Evolutionary conservation across 2,113 vertebrate genomes (phyloP).

Genomic region (Zapus hudsonius): DNA sequence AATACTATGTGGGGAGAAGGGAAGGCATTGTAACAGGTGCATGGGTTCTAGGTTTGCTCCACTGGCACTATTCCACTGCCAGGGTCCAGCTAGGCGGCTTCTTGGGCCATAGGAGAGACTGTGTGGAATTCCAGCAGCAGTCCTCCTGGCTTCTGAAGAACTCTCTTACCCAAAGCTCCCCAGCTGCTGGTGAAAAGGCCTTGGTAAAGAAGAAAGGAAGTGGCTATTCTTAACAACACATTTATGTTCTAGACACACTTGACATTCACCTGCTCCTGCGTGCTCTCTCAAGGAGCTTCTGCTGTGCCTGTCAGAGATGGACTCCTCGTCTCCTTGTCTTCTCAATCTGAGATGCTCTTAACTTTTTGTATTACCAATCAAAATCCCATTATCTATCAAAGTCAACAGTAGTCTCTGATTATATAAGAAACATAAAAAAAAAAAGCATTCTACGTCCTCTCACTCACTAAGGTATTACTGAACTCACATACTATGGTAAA

Average conservation of each 20-base stretch:
- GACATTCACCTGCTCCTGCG: neutral
- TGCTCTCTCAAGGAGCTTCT: neutral
- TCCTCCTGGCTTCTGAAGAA: conserved; percentile 11
- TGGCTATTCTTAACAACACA: neutral
- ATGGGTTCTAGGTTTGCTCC: neutral
- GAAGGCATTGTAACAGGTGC: neutral
- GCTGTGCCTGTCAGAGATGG: neutral
- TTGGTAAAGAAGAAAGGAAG: neutral
- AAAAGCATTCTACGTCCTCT: conserved; percentile 8
- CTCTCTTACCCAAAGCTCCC: neutral
- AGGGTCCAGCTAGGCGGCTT: neutral
- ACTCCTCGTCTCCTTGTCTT: neutral
- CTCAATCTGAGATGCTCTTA: neutral
- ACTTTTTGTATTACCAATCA: too few relatives aligned
- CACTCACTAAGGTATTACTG: neutral
- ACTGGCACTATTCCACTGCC: neutral
- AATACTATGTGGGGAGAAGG: neutral
- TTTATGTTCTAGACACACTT: neutral
- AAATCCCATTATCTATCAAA: conserved; percentile 7
- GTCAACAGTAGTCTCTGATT: neutral
- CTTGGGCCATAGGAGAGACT: neutral
- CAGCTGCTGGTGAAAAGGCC: neutral
- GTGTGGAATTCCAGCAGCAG: neutral
- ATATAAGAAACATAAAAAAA: conserved; percentile 3
- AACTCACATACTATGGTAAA: neutral